These are phyloP conservation scores for Rotaria socialis DNA, from an alignment of 2,888 invertebrate species.

Conservation along the genomic window DNA sequence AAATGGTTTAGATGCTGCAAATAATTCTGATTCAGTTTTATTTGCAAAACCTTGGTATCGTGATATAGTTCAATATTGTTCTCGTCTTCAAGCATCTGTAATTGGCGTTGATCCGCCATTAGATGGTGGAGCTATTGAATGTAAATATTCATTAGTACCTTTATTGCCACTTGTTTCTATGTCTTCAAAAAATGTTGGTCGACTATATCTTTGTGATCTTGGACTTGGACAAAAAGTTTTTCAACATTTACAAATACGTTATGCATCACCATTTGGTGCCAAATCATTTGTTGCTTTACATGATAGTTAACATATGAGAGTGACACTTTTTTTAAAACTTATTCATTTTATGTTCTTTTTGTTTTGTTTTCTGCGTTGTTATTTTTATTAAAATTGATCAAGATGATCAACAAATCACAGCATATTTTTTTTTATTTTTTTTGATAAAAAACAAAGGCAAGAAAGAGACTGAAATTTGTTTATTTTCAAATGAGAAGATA, in stretches of 20 bases:
- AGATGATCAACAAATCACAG: neutral
- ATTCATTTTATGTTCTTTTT: neutral
- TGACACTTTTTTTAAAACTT: neutral
- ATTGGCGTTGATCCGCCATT: conserved; percentile 42
- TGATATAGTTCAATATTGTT: conserved; percentile 34
- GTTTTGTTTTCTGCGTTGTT: neutral
- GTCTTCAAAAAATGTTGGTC: conserved; percentile 38
- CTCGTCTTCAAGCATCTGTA: conserved; percentile 37
- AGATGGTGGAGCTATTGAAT: conserved; percentile 37
- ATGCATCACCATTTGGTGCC: conserved; percentile 44
- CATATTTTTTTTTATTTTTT: too few relatives aligned
- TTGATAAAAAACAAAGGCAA: too few relatives aligned
- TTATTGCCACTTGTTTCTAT: conserved; percentile 38
- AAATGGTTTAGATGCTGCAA: conserved; percentile 39
- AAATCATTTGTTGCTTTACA: conserved; percentile 45
- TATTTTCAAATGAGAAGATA: too few relatives aligned
- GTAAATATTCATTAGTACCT: conserved; percentile 42
- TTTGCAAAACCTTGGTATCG: conserved; percentile 29
- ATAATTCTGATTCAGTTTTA: conserved; percentile 8
- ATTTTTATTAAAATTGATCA: neutral
- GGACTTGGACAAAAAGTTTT: conserved; percentile 42
- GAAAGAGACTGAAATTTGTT: too few relatives aligned
- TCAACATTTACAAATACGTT: conserved; percentile 42
- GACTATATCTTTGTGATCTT: conserved; percentile 45
- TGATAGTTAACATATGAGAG: neutral